Evolutionary conservation across 2,113 vertebrate species (phyloP).

Genomic region (Muscicapa adusta): DNA sequence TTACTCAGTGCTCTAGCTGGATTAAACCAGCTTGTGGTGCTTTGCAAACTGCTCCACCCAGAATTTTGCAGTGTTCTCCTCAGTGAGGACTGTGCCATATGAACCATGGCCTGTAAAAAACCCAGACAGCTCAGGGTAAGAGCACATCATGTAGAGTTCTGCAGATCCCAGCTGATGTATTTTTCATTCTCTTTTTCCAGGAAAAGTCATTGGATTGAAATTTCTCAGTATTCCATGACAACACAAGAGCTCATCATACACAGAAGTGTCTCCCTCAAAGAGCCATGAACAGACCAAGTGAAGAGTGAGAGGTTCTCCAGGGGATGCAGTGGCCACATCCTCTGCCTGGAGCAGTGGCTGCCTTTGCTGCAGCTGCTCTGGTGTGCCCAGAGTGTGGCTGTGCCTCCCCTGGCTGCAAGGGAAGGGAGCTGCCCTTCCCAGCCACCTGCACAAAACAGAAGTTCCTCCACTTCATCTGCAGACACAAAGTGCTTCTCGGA

Average conservation of each 20-base stretch:
- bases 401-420: not conserved
- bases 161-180: not conserved
- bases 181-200: not conserved
- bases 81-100: not conserved
- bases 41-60: not conserved
- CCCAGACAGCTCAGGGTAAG: not conserved
- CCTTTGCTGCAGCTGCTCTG: not conserved
- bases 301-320: not conserved
- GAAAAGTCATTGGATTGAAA: not conserved
- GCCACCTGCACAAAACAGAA: not conserved
- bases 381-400: not conserved
- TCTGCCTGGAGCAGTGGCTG: not conserved
- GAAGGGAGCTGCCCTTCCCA: not conserved
- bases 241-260: rapidly evolving
- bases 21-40: not conserved
- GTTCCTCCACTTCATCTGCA: not conserved
- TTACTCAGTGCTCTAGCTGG: not conserved
- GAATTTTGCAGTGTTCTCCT: not conserved
- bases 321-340: not conserved
- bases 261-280: not conserved
- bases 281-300: not conserved
- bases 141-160: not conserved
- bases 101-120: not conserved
- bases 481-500: not conserved
- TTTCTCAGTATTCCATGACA: not conserved